Evolutionary conservation across 2,888 invertebrate genomes (phyloP).

Genomic region (Acronicta psi): DNA sequence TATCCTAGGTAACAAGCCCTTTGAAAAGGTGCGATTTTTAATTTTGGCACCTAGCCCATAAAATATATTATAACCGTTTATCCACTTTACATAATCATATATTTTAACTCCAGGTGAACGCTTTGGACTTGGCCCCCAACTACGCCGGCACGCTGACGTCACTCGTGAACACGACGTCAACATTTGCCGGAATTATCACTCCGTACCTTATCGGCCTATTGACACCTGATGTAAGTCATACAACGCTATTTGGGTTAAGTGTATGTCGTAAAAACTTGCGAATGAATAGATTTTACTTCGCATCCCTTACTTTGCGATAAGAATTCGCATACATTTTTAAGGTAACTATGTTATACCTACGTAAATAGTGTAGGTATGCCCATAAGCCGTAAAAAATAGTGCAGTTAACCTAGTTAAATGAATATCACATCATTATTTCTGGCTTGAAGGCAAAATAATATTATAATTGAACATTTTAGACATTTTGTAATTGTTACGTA

Average conservation of each 20-base stretch:
- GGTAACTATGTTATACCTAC: too few species aligned
- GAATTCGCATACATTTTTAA: not conserved
- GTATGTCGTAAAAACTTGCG: slow-evolving; percentile 39
- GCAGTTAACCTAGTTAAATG: too few species aligned
- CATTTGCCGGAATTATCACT: slow-evolving; percentile 90
- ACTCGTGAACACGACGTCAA: slow-evolving; percentile 90
- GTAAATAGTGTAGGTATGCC: too few species aligned
- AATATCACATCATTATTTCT: too few species aligned
- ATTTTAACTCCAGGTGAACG: slow-evolving; percentile 85
- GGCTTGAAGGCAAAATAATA: too few species aligned
- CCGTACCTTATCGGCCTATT: slow-evolving; percentile 90
- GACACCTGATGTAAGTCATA: slow-evolving; percentile 88
- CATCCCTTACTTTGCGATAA: slow-evolving; percentile 33
- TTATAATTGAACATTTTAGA: too few species aligned
- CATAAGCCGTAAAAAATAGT: too few species aligned
- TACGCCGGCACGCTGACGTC: slow-evolving; percentile 91
- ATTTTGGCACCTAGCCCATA: too few species aligned
- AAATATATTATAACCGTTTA: too few species aligned
- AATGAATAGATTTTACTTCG: slow-evolving; percentile 35
- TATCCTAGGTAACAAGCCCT: too few species aligned
- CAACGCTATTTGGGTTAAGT: slow-evolving; percentile 37
- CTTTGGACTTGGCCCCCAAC: slow-evolving; percentile 90
- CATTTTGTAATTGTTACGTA: too few species aligned
- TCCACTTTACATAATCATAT: not conserved
- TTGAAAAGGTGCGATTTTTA: too few species aligned